These are phyloP conservation scores for Tenodera sinensis DNA, from an alignment of 2,888 invertebrate species.

Conservation along the genomic window DNA sequence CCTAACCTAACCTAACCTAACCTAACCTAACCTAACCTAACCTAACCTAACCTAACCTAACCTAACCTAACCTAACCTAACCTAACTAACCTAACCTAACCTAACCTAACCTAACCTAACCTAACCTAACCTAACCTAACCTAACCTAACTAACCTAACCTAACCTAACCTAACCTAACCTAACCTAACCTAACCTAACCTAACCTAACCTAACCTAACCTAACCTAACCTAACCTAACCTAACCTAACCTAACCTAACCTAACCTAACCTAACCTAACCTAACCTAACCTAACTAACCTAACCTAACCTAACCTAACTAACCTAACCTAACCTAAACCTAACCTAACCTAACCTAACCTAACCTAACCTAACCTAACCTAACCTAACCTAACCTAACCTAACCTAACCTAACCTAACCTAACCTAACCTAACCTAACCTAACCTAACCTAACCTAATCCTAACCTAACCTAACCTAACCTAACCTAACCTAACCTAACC, in stretches of 20 bases:
- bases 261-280: background rate
- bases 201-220: no score
- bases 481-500: background rate
- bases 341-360: background rate
- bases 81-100: background rate
- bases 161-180: no score
- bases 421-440: conserved; percentile 7
- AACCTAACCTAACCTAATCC: background rate
- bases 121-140: background rate
- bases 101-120: background rate
- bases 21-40: no score
- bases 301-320: background rate
- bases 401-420: background rate
- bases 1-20: no score
- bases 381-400: background rate
- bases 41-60: no score
- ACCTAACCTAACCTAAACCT: background rate
- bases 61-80: no score
- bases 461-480: no score
- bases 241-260: no score
- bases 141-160: no score
- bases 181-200: no score
- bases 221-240: no score
- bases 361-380: background rate
- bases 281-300: background rate